Evolutionary conservation across 2,888 invertebrate species (phyloP), one percentile per base, ranked within the genome.

Genomic region (Lapara coniferarum): DNA sequence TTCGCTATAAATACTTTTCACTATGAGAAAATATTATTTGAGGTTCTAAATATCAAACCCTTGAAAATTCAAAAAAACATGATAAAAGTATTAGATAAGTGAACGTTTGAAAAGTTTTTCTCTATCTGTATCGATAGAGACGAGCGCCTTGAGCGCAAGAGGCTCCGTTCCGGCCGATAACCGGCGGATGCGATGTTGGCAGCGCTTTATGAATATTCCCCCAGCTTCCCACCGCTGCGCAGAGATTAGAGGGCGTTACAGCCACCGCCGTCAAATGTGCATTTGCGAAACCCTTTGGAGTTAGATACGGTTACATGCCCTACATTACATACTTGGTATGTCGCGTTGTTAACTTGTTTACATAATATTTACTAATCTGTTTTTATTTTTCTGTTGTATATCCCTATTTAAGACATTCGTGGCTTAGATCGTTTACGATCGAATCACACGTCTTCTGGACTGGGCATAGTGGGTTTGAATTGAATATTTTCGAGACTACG

Each of bases 141-240:
- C 67, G 69, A 63, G 70, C 71, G 73, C 72, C 72, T 70, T 71
- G 74, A 71, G 75, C 73, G 74, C 72, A 74, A 74, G 71, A 72
- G 73, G 71, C 71, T 71, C 67, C 76, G 85, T 85, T 84, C 80
- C 83, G 82, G 77, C 79, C 76, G 88, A 88, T 88, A 88, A 85
- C 85, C 79, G 81, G 76, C 84, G 83, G 84, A 84, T 81, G 85
- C 73, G 76, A 79, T 73, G 77, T 72, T 73, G 73, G 70, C 73
- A 74, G 73, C 73, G 75, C 72, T 74, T 84, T 87, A 86, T 86
- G 86, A 87, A 87, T 85, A 85, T 87, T 86, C 85, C 77, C 76
- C 79, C 80, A 83, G 82, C 81, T 82, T 80, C 80, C 77, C 78
- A 76, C 75, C 72, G 71, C 78, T 55, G 66, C 56, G 70, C 69